A percentile compares a stretch with the other conserved stretches of the same genome.
These are phyloP conservation scores for Andrena flavipes DNA, from an alignment of 2,888 invertebrate species.

Conservation along the genomic window DNA sequence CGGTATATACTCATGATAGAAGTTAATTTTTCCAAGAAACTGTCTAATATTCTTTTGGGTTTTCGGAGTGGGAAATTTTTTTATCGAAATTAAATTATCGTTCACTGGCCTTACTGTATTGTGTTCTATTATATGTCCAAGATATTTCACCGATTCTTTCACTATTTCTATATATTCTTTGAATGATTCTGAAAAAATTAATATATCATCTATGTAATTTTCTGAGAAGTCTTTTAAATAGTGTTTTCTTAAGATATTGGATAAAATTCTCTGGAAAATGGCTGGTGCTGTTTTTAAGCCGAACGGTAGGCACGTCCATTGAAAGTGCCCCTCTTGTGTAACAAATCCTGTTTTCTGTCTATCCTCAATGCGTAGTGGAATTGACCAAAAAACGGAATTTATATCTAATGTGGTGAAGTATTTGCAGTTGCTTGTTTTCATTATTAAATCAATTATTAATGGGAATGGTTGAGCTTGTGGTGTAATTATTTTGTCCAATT, in stretches of 20 bases:
- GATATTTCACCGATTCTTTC: constrained; percentile 44
- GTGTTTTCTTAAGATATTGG: constrained; percentile 1
- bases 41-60: constrained; percentile 1
- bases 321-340: no score
- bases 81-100: not conserved
- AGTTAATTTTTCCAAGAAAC: not conserved
- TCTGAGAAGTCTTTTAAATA: not conserved
- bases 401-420: constrained; percentile 67
- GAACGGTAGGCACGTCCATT: constrained; percentile 62
- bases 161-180: not conserved
- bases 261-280: constrained; percentile 12
- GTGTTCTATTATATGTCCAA: not conserved
- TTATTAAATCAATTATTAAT: constrained; percentile 63
- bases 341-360: no score
- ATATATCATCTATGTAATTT: not conserved
- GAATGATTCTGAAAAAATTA: not conserved
- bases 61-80: not conserved
- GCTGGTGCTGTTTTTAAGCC: constrained; percentile 65
- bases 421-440: constrained; percentile 59
- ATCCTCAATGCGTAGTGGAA: constrained; percentile 53
- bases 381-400: constrained; percentile 73
- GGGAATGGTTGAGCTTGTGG: constrained; percentile 47
- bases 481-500: not conserved
- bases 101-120: constrained; percentile 1
- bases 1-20: constrained; percentile 9